Percentiles rank a stretch among this genome's conserved stretches.
These are phyloP conservation scores for Meiosimyza decipiens DNA, from an alignment of 2,888 invertebrate genomes.

Conservation along the genomic window DNA sequence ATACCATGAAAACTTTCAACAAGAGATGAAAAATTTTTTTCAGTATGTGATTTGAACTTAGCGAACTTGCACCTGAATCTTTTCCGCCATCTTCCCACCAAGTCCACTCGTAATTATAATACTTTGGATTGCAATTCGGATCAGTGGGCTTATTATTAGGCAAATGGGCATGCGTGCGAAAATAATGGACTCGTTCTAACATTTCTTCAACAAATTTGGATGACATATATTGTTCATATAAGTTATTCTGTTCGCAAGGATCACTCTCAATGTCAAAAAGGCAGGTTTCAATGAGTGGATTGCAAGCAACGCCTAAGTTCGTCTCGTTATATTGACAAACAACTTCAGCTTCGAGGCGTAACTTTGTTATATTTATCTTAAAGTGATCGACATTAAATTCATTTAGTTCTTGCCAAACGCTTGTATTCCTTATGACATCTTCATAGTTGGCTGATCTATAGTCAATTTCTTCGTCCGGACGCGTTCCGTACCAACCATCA, in stretches of 20 bases:
- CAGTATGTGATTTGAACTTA: background rate
- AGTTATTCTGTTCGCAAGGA: slow-evolving; percentile 68
- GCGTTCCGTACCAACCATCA: slow-evolving; percentile 51
- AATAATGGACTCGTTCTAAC: slow-evolving; percentile 66
- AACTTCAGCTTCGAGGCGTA: slow-evolving; percentile 51
- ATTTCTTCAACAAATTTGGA: slow-evolving; percentile 56
- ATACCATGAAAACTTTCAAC: background rate
- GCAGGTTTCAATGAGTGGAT: slow-evolving; percentile 62
- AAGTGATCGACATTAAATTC: slow-evolving; percentile 61
- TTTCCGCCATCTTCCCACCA: slow-evolving; percentile 69
- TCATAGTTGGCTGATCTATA: slow-evolving; percentile 50
- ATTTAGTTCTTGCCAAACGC: slow-evolving; percentile 52
- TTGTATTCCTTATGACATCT: slow-evolving; percentile 48
- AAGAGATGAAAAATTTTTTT: background rate
- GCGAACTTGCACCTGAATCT: background rate
- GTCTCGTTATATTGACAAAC: slow-evolving; percentile 47
- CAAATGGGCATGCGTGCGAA: slow-evolving; percentile 65
- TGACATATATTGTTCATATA: slow-evolving; percentile 51
- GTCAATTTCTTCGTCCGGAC: slow-evolving; percentile 44
- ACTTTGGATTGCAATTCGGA: slow-evolving; percentile 69
- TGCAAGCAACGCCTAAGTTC: slow-evolving; percentile 51
- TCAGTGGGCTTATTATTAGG: slow-evolving; percentile 68
- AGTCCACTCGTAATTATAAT: slow-evolving; percentile 72
- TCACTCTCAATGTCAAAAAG: slow-evolving; percentile 69
- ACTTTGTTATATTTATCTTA: slow-evolving; percentile 63